Base-by-base conservation (phyloP, 92 coral and sea anemone species). In the Epizoanthus ramosus region DNA sequence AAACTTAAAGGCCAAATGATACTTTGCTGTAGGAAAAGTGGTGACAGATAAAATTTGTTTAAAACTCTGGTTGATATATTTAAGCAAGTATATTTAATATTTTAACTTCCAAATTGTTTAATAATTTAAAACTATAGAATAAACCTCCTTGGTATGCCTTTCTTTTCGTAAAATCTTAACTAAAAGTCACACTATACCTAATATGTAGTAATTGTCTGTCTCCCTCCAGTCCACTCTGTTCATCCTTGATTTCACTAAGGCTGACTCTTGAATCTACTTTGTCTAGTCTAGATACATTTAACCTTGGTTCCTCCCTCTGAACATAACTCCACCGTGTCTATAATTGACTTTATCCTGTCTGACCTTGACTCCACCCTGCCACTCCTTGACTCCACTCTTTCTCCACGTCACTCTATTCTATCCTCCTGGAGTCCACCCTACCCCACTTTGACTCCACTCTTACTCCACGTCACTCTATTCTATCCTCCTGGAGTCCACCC, bases 1-100 rank as follows among this genome's bases (percentile, higher is more conserved):
- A 94, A 97, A 97, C 90, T 97, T 97, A 85, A 92, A 97, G 12
- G 95, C 85, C 79, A 97, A 90, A 81, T 94, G 99, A 68, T 85
- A 90, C 74, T 87, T 97, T 72, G 93, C 99, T 97, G 90, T 67
- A 22, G 57, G 16, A 58, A 81, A 74, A 8, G 12, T 57, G 54
- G n/a, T 57, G 5, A 71, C 13, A 39, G 31, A 23, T 43, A 9
- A 9, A 43, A 13, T 50, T 47, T 9, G 15, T 47, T 50, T 3
- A 50, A 50, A 50, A 12, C 54, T 8, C 68, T 61, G 28, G 28
- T 9, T 15, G 31, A 28, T 28, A 28, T 28, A 28, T 28, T 28
- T 28, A 28, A 28, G 31, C 31, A 28, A 28, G 31, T n/a, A n/a
- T n/a, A n/a, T n/a, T n/a, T n/a, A n/a, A n/a, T n/a, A n/a, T n/a